These are phyloP conservation scores for Syngnathus scovelli DNA, from an alignment of 2,113 vertebrate species.

Conservation along the genomic window DNA sequence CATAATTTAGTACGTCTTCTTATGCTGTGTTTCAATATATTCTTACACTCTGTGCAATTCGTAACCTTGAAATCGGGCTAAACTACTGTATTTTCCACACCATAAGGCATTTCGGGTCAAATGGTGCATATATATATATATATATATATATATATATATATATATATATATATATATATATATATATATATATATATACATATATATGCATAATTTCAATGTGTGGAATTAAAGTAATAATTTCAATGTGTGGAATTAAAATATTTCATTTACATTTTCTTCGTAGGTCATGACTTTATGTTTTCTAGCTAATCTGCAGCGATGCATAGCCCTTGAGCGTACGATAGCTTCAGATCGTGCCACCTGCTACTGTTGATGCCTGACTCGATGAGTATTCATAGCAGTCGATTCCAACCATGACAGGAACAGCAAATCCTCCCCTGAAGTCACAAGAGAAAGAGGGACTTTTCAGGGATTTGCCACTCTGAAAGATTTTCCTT, in stretches of 20 bases:
- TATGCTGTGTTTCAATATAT: neutral
- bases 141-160: no score
- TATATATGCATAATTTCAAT: no score
- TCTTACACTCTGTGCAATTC: no score
- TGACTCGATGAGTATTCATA: conserved; percentile 16
- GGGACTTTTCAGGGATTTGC: conserved; percentile 6
- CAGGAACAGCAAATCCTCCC: conserved; percentile 13
- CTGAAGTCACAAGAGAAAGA: conserved; percentile 7
- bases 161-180: no score
- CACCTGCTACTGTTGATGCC: neutral
- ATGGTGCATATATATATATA: no score
- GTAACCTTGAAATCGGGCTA: neutral
- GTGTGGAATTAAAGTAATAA: no score
- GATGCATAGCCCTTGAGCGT: neutral
- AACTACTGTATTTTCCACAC: no score
- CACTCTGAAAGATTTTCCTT: conserved; percentile 3
- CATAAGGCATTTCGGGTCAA: no score
- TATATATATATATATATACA: no score
- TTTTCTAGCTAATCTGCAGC: neutral
- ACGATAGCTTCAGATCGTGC: neutral
- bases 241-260: neutral
- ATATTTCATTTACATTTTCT: neutral
- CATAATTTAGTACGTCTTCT: no score
- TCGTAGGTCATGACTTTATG: conserved; percentile 2
- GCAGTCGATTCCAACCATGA: conserved; percentile 18